These are phyloP conservation scores for Lacerta viridis DNA, from an alignment of 2,797 vertebrate genomes.

Conservation along the genomic window DNA sequence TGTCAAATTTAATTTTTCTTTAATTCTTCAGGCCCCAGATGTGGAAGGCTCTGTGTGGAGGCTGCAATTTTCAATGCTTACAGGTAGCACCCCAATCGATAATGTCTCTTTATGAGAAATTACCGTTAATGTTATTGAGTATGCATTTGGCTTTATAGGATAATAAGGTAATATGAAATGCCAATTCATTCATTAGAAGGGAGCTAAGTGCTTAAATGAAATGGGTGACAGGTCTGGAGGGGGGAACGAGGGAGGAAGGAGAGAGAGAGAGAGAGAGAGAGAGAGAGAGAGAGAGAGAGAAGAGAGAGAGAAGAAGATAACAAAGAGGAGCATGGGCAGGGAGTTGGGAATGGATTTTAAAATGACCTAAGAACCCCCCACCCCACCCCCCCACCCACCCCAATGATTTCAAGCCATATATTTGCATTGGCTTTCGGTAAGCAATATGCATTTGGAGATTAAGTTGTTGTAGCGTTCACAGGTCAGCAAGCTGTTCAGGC, in stretches of 20 bases:
- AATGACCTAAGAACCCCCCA: slow-evolving; percentile 78
- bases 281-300: too few relatives aligned
- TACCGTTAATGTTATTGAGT: slow-evolving; percentile 95
- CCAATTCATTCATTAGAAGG: slow-evolving; percentile 94
- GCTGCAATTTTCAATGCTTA: slow-evolving; percentile 93
- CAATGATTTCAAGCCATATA: slow-evolving; percentile 68
- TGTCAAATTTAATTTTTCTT: slow-evolving; percentile 99
- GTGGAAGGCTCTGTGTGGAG: slow-evolving; percentile 90
- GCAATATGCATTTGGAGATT: slow-evolving; percentile 72
- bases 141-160: slow-evolving; percentile 93
- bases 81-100: slow-evolving; percentile 94
- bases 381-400: slow-evolving; percentile 49
- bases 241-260: not conserved
- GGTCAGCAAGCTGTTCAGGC: slow-evolving; percentile 50
- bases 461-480: slow-evolving; percentile 71
- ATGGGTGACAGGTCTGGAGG: slow-evolving; percentile 81
- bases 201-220: slow-evolving; percentile 83
- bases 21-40: slow-evolving; percentile 96
- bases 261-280: too few relatives aligned
- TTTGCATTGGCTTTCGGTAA: slow-evolving; percentile 75
- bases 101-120: slow-evolving; percentile 99
- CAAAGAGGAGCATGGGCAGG: slow-evolving; percentile 71
- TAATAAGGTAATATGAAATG: slow-evolving; percentile 98
- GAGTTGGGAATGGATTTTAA: slow-evolving; percentile 88
- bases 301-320: too few relatives aligned